Base-by-base conservation (phyloP, 2,888 invertebrate species). In the Watsonalla binaria region DNA sequence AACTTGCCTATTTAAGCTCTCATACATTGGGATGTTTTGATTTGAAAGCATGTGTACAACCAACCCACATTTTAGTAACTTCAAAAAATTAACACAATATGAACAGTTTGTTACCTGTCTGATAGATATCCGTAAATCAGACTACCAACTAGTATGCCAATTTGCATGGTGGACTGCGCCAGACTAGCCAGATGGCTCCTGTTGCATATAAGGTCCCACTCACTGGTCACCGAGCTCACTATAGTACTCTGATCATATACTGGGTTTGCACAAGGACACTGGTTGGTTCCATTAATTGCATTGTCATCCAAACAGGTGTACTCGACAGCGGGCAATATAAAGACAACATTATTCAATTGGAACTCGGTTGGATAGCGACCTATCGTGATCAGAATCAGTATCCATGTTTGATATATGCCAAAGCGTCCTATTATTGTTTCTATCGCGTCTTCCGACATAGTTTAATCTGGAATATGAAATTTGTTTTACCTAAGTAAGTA, bases 121-220 rank as follows among this genome's bases (percentile, higher is more conserved):
- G 93, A 91, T 65, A 92, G 76, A 54, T 87, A 77, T 54, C 93
- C 92, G 69, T 90, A 92, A 13, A 91, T 61, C 59, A 93, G 72
- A 62, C 92, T 92, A 13, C 93, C 93, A 6, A 82, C 70, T 46
- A 93, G 76, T 52, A 93, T 87, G 46, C 93, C 93, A 53, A 92
- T 77, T 82, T 93, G 93, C 64, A 92, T 75, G 61, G 90, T 86
- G 0, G 92, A 89, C 66, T 93, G 93, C 9, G 90, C 86, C 14
- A 92, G 72, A 70, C 93, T 93, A 0, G 92, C 90, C 46, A 93
- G 68, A 59, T 87, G 87, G 53, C 82, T 79, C 57, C 83, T 84
- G 35, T 92, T 91, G 63, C 94, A 94, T 55, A 94, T 93, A 42
- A 94, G 82, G 66, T 92, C 67, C 92, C 92, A 94, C 82, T 94